Percentiles rank a stretch among this genome's conserved stretches.
Conservation (phyloP, 2,797 vertebrate species). For the Bovichtus diacanthus region DNA sequence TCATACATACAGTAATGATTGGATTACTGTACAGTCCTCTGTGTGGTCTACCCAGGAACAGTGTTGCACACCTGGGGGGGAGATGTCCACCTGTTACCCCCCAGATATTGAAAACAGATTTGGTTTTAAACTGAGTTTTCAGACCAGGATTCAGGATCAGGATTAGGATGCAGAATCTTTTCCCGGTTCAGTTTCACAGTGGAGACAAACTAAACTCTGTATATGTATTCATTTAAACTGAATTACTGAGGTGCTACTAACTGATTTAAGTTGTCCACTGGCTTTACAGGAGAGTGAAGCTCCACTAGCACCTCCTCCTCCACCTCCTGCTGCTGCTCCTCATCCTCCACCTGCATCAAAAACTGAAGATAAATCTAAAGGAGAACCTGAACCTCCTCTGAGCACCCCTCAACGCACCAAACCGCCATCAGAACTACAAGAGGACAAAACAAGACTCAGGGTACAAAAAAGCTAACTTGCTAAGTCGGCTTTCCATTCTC, state of each 20-base stretch:
- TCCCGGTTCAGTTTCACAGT: not conserved
- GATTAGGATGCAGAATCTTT: not conserved
- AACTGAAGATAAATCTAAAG: conserved; percentile 44
- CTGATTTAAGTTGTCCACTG: conserved; percentile 6
- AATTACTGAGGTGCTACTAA: not conserved
- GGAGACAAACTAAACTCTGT: not conserved
- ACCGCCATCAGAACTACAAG: conserved; percentile 41
- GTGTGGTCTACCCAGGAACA: not conserved
- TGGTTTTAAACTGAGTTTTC: not conserved
- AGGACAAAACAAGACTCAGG: conserved; percentile 82
- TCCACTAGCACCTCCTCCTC: conserved; percentile 26
- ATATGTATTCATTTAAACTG: not conserved
- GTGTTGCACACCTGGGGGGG: not conserved
- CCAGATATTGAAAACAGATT: not conserved
- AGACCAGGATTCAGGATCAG: not conserved
- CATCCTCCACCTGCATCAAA: conserved; percentile 34
- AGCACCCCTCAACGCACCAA: conserved; percentile 41
- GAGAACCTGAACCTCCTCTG: conserved; percentile 8
- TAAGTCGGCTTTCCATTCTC: no score
- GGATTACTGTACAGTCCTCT: conserved; percentile 18
- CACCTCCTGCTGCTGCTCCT: conserved; percentile 23
- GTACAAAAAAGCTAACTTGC: conserved; percentile 60
- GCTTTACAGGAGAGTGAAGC: conserved; percentile 70
- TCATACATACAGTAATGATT: conserved; percentile 3
- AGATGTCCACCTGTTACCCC: not conserved